Evolutionary conservation across 2,888 invertebrate genomes (phyloP).

Genomic region (Idaea dimidiata): DNA sequence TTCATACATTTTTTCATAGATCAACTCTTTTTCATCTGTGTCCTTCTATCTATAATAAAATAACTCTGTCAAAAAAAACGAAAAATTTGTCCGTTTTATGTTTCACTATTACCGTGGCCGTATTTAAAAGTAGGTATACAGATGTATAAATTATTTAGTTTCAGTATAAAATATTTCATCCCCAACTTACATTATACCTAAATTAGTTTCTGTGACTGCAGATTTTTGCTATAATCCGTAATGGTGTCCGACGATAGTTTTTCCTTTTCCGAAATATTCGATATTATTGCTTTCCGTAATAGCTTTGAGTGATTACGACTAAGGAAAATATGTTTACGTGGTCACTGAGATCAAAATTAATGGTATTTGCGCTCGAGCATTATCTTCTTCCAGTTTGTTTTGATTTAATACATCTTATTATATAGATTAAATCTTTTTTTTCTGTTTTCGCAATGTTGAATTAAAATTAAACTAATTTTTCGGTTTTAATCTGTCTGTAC

Average conservation of each 20-base stretch:
- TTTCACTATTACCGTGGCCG: background rate
- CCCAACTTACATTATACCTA: background rate
- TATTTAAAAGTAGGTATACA: background rate
- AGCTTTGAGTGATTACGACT: constrained; percentile 17
- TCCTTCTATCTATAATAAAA: too few relatives aligned
- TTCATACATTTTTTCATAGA: too few relatives aligned
- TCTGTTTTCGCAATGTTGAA: too few relatives aligned
- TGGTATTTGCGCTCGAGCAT: background rate
- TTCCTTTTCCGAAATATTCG: constrained; percentile 30
- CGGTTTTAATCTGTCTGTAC: too few relatives aligned
- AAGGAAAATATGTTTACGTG: background rate
- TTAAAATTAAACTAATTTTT: too few relatives aligned
- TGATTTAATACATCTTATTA: background rate
- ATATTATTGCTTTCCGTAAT: constrained; percentile 35
- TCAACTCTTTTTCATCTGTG: too few relatives aligned
- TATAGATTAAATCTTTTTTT: constrained; percentile 8
- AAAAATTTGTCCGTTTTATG: background rate
- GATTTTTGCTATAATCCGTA: constrained; percentile 34
- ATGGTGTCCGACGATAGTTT: constrained; percentile 35
- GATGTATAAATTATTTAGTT: background rate
- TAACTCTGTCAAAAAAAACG: too few relatives aligned
- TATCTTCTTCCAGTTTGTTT: background rate
- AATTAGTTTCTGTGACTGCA: constrained; percentile 16
- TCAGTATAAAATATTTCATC: background rate
- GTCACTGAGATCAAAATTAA: background rate